phyloP scores from a whole-genome alignment of 2,888 invertebrate genomes.

The Scrobipalpa costella region DNA sequence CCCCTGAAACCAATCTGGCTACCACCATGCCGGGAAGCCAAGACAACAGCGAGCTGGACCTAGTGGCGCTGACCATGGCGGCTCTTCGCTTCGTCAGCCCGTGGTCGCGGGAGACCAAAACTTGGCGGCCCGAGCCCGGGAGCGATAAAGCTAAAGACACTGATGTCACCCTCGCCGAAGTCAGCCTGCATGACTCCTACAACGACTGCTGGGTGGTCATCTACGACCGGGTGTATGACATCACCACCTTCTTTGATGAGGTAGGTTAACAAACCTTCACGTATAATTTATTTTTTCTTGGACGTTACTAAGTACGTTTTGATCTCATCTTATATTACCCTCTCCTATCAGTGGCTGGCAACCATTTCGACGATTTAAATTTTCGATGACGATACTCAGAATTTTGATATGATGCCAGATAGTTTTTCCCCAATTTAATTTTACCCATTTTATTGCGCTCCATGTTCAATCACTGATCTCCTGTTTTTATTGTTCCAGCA shows the following conservation, averaged over 20 bases:
- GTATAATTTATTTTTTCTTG: no score
- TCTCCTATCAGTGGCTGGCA: no score
- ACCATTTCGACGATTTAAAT: no score
- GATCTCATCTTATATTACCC: no score
- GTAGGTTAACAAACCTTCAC: slow-evolving; percentile 64
- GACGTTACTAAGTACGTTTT: no score
- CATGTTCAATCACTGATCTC: not conserved
- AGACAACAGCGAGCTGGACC: slow-evolving; percentile 61
- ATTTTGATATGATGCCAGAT: no score
- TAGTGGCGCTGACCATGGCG: slow-evolving; percentile 74
- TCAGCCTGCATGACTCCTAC: slow-evolving; percentile 86
- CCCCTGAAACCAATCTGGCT: slow-evolving; percentile 60
- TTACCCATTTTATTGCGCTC: no score
- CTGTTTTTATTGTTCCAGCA: slow-evolving; percentile 79
- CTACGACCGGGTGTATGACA: slow-evolving; percentile 92
- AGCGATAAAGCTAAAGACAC: slow-evolving; percentile 66
- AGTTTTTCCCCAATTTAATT: no score
- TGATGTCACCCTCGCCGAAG: slow-evolving; percentile 86
- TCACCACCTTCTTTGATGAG: slow-evolving; percentile 87
- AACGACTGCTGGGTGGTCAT: slow-evolving; percentile 93
- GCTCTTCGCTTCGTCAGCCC: slow-evolving; percentile 73
- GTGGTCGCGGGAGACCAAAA: slow-evolving; percentile 58
- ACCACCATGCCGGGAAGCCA: slow-evolving; percentile 57
- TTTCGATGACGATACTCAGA: no score
- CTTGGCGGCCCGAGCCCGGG: slow-evolving; percentile 51